Evolutionary conservation across 2,888 invertebrate genomes (phyloP), one percentile per base, ranked within the genome.

Genomic region (Harmothoe impar): DNA sequence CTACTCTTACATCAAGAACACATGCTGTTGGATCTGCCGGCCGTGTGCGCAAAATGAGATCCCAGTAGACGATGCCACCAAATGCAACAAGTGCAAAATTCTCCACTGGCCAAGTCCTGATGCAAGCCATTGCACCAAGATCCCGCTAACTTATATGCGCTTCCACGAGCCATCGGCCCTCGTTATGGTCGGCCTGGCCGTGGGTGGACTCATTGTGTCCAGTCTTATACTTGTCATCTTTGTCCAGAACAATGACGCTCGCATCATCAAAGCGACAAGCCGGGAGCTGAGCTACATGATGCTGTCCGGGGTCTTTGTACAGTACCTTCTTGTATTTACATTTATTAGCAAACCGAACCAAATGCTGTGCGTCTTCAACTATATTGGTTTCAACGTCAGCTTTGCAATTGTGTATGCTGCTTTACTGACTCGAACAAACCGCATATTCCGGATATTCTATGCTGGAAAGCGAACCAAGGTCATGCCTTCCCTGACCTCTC

Each of bases 371-470:
- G 93, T 93, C 90, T 77, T 94, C 29, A 94, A 93, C 81, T 94
- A 94, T 90, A 92, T 94, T 51, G 94, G 94, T 15, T 95, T 95
- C 90, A 94, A 94, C 90, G 90, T 95, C 72, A 94, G 94, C 88
- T 94, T 95, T 92, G 93, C 95, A 29, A 91, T 94, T 56, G 93
- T 94, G 25, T 95, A 95, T 90, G 94, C 94, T 0, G 94, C 95
- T 0, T 92, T 95, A 25, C 92, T 95, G 31, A 94, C 94, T 35
- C 93, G 94, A 90, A 95, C 95, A 10, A 95, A 95, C 86, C 91
- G 95, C 31, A 95, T 95, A 31, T 94, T 94, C 92, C 92, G 94
- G 23, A 94, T 95, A 68, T 95, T 95, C 91, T 92, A 92, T 31
- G 92, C 93, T 0, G 94, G 94, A 0, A 91, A 92, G 56, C 92